These are phyloP conservation scores for Nesidiocoris tenuis DNA, from an alignment of 2,888 invertebrate species.

Conservation along the genomic window DNA sequence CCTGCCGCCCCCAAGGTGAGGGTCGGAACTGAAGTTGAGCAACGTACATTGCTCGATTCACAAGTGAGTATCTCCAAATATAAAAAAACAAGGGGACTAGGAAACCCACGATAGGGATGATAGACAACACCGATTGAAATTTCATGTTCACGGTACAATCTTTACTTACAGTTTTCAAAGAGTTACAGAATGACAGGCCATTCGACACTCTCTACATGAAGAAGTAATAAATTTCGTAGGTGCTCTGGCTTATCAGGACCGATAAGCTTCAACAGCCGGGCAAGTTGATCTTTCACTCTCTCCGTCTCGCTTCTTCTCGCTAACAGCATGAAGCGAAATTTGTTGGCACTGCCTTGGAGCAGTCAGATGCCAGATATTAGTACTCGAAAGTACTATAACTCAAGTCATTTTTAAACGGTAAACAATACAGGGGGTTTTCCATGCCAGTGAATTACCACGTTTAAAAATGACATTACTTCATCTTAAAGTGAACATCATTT, in stretches of 20 bases:
- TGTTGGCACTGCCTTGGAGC: neutral
- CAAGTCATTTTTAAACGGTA: slow-evolving; percentile 48
- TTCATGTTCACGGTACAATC: too few relatives aligned
- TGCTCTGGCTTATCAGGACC: slow-evolving; percentile 3
- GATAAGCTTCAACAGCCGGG: slow-evolving; percentile 21
- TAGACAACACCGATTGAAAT: too few relatives aligned
- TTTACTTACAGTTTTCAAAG: too few relatives aligned
- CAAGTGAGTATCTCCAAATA: too few relatives aligned
- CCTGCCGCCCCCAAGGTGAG: too few relatives aligned
- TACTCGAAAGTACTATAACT: slow-evolving; percentile 42
- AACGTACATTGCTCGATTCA: too few relatives aligned
- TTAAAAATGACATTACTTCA: slow-evolving; percentile 59
- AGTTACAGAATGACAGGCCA: too few relatives aligned
- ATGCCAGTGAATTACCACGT: slow-evolving; percentile 46
- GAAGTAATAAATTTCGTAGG: too few relatives aligned
- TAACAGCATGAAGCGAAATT: neutral
- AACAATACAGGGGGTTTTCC: slow-evolving; percentile 46
- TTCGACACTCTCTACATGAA: too few relatives aligned
- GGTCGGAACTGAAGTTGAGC: too few relatives aligned
- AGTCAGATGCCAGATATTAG: neutral
- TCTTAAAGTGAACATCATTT: slow-evolving; percentile 62
- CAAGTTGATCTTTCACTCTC: slow-evolving; percentile 16
- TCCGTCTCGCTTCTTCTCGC: slow-evolving; percentile 4
- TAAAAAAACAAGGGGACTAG: too few relatives aligned
- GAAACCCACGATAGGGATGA: too few relatives aligned